Evolutionary conservation across 2,888 invertebrate species (phyloP).

Genomic region (Erebia aethiops): DNA sequence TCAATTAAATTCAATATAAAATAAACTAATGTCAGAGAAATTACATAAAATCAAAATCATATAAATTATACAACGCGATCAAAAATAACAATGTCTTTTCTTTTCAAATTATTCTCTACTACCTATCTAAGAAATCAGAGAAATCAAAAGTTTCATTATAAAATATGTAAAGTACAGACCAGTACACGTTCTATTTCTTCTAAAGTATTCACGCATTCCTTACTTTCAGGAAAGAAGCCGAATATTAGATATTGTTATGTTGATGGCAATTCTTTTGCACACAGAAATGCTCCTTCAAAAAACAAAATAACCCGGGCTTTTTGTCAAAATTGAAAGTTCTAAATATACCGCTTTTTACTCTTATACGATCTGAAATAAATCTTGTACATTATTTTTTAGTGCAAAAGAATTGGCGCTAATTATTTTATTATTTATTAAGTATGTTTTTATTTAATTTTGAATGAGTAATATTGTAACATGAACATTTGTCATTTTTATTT

Average conservation of each 20-base stretch:
- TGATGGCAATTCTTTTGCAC: conserved; percentile 4
- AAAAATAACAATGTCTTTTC: too few species aligned
- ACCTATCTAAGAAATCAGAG: too few species aligned
- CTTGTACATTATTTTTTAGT: background rate
- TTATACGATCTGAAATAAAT: background rate
- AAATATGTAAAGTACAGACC: too few species aligned
- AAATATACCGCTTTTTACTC: background rate
- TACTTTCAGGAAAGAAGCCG: conserved; percentile 81
- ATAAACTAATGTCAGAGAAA: too few species aligned
- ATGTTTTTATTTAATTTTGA: background rate
- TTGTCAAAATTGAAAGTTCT: background rate
- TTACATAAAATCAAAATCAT: too few species aligned
- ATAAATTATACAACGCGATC: too few species aligned
- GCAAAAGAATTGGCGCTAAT: background rate
- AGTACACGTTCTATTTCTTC: too few species aligned
- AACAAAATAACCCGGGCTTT: background rate
- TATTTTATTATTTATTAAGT: conserved; percentile 1
- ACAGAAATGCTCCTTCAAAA: background rate
- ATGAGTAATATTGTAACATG: conserved; percentile 9
- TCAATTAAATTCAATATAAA: too few species aligned
- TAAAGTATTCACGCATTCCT: conserved; percentile 84
- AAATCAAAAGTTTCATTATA: too few species aligned
- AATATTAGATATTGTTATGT: conserved; percentile 59
- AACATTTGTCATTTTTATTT: conserved; percentile 48
- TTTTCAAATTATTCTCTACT: too few species aligned